Base-by-base conservation (phyloP, 2,888 invertebrate genomes). In the Leuctra nigra region DNA sequence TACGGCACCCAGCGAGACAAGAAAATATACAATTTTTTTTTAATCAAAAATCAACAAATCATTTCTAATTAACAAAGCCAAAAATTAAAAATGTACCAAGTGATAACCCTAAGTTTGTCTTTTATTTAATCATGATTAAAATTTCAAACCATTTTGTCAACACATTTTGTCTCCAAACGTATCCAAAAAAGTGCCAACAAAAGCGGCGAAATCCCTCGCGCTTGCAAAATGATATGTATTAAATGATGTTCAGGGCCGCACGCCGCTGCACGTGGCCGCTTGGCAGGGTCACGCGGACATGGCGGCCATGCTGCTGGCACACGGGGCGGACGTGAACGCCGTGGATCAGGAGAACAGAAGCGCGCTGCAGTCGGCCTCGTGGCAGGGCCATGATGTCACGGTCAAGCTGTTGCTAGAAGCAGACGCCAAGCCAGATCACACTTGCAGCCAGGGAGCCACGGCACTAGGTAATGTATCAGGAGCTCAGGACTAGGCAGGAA, bases 251-350 rank as follows among this genome's bases (percentile, higher is more conserved):
- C 68, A 85, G 83, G 93, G 92, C 18, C 82, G 93, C 35, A 92
- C 93, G 0, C 90, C 93, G 0, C 73, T 94, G 11, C 93, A 93
- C 69, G 93, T 93, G 1, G 88, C 91, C 2, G 83, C 92, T 11
- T 93, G 93, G 92, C 95, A 96, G 69, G 96, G 95, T 0, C 95
- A 97, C 68, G 82, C 85, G 0, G 92, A 94, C 62, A 92, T 95
- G 90, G 94, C 94, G 0, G 86, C 87, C 60, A 72, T 93, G 25
- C 75, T 96, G 23, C 78, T 96, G 50, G 82, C 82, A 64, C 79
- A 84, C 73, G 83, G 85, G 54, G 93, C 94, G 1, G 80, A 84
- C 65, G 90, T 94, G 1, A 92, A 96, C 70, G 91, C 91, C 0
- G 84, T 87, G 61, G 94, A 94, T 73, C 80, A 87, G 61, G 92